phyloP scores from a whole-genome alignment of 2,888 invertebrate genomes.

The Coenonympha arcania region DNA sequence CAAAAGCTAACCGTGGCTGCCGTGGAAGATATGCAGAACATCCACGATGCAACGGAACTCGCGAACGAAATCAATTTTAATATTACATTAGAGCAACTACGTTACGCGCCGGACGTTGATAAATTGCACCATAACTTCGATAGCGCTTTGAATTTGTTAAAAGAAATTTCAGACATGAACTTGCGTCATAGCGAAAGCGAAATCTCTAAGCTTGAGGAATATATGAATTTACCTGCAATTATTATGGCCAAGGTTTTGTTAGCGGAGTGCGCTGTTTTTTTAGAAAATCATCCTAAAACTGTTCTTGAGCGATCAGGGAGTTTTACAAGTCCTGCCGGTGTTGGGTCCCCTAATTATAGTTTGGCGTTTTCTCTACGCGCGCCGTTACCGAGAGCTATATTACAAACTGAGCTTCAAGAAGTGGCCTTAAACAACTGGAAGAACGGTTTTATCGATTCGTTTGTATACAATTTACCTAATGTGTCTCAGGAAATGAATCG shows the following conservation, averaged over 20 bases:
- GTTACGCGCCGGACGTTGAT: constrained; percentile 43
- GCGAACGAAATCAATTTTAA: constrained; percentile 49
- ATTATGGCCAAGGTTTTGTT: constrained; percentile 47
- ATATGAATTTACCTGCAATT: constrained; percentile 39
- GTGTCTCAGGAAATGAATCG: constrained; percentile 45
- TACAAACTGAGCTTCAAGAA: constrained; percentile 51
- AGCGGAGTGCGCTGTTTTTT: constrained; percentile 50
- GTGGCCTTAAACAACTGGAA: constrained; percentile 49
- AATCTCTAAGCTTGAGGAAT: constrained; percentile 48
- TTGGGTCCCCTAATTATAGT: constrained; percentile 24
- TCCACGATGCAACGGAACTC: constrained; percentile 47
- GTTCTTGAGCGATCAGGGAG: constrained; percentile 13
- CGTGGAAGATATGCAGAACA: constrained; percentile 56
- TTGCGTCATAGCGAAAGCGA: constrained; percentile 47
- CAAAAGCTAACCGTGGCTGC: constrained; percentile 55
- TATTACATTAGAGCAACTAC: constrained; percentile 49
- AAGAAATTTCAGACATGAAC: constrained; percentile 42
- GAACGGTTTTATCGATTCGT: constrained; percentile 58
- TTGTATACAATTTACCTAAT: constrained; percentile 41
- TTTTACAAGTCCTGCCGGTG: constrained; percentile 16
- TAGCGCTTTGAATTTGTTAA: constrained; percentile 36
- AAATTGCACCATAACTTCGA: constrained; percentile 45
- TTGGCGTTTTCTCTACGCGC: constrained; percentile 18
- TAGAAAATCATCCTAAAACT: constrained; percentile 47
- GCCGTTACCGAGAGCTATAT: constrained; percentile 36